phyloP scores from a whole-genome alignment of 2,797 vertebrate species.

The Oreortyx pictus region DNA sequence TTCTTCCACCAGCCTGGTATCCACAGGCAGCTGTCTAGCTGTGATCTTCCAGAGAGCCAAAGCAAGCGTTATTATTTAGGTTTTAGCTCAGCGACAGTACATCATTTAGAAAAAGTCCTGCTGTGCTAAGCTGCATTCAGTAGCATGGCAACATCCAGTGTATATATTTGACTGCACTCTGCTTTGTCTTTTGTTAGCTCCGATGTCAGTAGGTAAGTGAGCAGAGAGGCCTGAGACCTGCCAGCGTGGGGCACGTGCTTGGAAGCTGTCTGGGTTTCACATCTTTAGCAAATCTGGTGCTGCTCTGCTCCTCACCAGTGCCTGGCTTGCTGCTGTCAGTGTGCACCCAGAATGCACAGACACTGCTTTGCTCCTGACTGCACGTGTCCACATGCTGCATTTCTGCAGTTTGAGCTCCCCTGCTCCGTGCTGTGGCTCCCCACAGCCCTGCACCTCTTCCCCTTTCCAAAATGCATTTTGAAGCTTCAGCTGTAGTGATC shows the following conservation, averaged over 20 bases:
- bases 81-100: background rate
- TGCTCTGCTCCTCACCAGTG: background rate
- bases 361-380: background rate
- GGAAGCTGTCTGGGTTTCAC: background rate
- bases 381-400: no score
- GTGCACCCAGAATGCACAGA: background rate
- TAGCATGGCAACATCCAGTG: background rate
- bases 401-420: background rate
- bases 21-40: background rate
- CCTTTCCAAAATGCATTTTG: background rate
- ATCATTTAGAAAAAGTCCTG: background rate
- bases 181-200: background rate
- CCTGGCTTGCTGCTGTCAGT: accelerated
- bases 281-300: background rate
- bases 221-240: background rate
- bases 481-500: background rate
- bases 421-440: accelerated
- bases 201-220: background rate
- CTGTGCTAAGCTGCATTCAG: background rate
- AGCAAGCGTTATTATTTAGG: background rate
- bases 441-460: accelerated
- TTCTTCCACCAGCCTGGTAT: conserved; percentile 9
- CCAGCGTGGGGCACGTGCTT: accelerated
- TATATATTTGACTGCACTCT: background rate
- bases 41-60: background rate